Evolutionary conservation across 2,888 invertebrate species (phyloP).

Genomic region (Megaustenia siamemsis): DNA sequence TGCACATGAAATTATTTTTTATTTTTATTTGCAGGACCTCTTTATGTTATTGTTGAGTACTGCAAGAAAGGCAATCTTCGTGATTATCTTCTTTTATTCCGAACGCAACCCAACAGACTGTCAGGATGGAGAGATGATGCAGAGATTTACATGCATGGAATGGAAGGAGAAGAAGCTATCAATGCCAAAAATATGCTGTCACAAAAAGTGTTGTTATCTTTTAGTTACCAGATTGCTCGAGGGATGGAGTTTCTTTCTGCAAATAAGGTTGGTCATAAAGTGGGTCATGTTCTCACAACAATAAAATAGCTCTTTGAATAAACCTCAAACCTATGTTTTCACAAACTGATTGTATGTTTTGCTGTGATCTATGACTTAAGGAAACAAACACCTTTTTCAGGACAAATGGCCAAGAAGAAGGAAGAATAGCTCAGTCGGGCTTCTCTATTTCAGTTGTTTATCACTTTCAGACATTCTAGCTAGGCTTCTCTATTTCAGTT

Average conservation of each 20-base stretch:
- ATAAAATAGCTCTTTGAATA: too few relatives aligned
- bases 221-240: slow-evolving; percentile 96
- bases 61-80: slow-evolving; percentile 90
- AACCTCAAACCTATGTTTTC: too few relatives aligned
- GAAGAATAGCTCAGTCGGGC: too few relatives aligned
- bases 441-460: too few relatives aligned
- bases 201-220: slow-evolving; percentile 95
- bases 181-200: slow-evolving; percentile 82
- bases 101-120: slow-evolving; percentile 82
- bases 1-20: neutral
- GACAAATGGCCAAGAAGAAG: too few relatives aligned
- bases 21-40: slow-evolving; percentile 66
- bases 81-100: slow-evolving; percentile 94
- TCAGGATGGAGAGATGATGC: slow-evolving; percentile 58
- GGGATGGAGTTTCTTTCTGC: slow-evolving; percentile 99
- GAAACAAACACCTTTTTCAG: too few relatives aligned
- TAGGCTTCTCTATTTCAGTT: too few relatives aligned
- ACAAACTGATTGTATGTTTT: too few relatives aligned
- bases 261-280: slow-evolving; percentile 84
- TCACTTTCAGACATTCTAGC: too few relatives aligned
- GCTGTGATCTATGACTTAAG: too few relatives aligned
- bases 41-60: slow-evolving; percentile 82
- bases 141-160: slow-evolving; percentile 73
- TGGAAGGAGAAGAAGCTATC: slow-evolving; percentile 65
- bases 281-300: too few relatives aligned